Evolutionary conservation across 2,797 vertebrate genomes (phyloP).

Genomic region (Poeciliopsis paucimaculata): DNA sequence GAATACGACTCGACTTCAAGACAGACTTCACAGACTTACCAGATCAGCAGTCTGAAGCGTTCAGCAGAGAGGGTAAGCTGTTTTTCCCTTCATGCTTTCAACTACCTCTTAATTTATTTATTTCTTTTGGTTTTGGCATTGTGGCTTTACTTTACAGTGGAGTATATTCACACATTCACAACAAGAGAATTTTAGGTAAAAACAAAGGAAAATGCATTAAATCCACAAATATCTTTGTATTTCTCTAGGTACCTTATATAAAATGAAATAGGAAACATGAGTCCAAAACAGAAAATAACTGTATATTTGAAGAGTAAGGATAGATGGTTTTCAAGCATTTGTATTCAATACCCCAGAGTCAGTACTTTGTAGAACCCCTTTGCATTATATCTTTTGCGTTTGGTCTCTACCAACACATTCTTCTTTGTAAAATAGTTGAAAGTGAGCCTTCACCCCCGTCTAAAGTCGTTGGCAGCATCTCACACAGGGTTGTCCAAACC

Average conservation of each 20-base stretch:
- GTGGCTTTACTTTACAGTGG: conserved; percentile 6
- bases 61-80: conserved; percentile 62
- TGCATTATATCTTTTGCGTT: neutral
- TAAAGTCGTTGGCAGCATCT: neutral
- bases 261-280: neutral
- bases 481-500: too few relatives aligned
- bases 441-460: neutral
- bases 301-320: neutral
- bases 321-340: neutral
- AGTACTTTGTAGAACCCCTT: neutral
- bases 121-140: conserved; percentile 46
- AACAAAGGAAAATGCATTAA: neutral
- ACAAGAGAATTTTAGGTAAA: neutral
- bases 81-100: conserved; percentile 52
- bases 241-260: neutral
- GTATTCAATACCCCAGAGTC: neutral
- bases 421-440: neutral
- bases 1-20: conserved; percentile 76
- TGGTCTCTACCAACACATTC: neutral
- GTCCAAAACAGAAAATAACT: neutral
- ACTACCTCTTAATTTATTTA: conserved; percentile 42
- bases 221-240: neutral
- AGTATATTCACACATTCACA: neutral
- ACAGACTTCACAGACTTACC: conserved; percentile 79
- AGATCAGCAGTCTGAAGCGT: conserved; percentile 76